phyloP scores from a whole-genome alignment of 2,888 invertebrate genomes.

The Cremastobaeus sp. region DNA sequence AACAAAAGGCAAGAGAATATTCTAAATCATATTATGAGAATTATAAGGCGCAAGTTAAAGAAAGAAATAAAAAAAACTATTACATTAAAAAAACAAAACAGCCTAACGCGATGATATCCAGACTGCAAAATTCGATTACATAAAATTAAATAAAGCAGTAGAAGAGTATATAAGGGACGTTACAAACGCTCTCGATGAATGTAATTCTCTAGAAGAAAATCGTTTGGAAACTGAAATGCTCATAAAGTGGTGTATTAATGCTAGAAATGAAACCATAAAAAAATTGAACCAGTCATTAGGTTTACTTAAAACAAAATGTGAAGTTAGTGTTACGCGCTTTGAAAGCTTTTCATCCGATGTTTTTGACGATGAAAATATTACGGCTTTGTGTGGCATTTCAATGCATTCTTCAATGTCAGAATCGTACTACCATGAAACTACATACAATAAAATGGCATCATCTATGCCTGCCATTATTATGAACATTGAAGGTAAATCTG shows the following conservation, averaged over 20 bases:
- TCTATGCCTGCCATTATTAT: too few species aligned
- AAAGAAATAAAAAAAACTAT: too few species aligned
- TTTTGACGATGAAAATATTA: not conserved
- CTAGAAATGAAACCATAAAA: constrained; percentile 1
- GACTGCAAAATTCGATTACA: not conserved
- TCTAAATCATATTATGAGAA: not conserved
- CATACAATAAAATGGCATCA: too few species aligned
- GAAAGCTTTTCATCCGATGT: not conserved
- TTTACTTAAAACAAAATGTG: constrained; percentile 8
- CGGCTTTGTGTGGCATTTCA: too few species aligned
- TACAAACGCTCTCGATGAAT: not conserved
- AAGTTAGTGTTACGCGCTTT: constrained; percentile 8
- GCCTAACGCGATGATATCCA: too few species aligned
- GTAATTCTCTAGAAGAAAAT: constrained; percentile 13
- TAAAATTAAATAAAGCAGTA: not conserved
- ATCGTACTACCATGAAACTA: constrained; percentile 8
- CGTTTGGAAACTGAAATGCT: constrained; percentile 8
- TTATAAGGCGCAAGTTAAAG: too few species aligned
- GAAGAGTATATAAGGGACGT: constrained; percentile 3
- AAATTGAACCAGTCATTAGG: not conserved
- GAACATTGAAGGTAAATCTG: too few species aligned
- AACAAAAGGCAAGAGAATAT: too few species aligned
- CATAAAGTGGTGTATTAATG: constrained; percentile 9
- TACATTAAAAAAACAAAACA: too few species aligned
- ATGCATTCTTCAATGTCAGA: too few species aligned